phyloP scores from a whole-genome alignment of 1,140 invertebrate species.

The Trichogramma pretiosum region DNA sequence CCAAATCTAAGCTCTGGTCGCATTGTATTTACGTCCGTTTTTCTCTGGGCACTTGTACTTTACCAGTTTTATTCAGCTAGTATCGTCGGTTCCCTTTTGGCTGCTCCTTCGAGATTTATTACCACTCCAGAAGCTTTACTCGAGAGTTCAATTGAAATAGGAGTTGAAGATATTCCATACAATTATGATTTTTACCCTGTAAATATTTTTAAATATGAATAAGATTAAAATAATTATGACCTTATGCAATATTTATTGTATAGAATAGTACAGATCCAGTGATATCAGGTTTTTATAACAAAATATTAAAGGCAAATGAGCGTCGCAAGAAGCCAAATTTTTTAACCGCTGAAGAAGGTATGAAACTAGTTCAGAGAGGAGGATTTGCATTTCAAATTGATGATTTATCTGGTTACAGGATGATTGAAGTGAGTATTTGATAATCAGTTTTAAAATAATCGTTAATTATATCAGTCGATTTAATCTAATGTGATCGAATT shows the following conservation, averaged over 20 bases:
- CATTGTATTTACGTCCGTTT: slow-evolving; percentile 51
- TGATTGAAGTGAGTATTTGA: slow-evolving; percentile 42
- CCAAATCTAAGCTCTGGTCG: slow-evolving; percentile 47
- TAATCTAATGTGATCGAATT: too few species aligned
- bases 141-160: slow-evolving; percentile 51
- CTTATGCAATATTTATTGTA: background rate
- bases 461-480: too few species aligned
- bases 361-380: slow-evolving; percentile 39
- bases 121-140: slow-evolving; percentile 52
- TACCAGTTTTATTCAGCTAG: slow-evolving; percentile 67
- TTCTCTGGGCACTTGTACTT: slow-evolving; percentile 54
- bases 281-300: slow-evolving; percentile 45
- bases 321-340: slow-evolving; percentile 21
- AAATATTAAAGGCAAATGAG: slow-evolving; percentile 38
- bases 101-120: slow-evolving; percentile 55
- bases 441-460: too few species aligned
- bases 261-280: slow-evolving; percentile 51
- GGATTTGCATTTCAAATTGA: slow-evolving; percentile 56
- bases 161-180: slow-evolving; percentile 55
- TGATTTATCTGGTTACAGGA: slow-evolving; percentile 51
- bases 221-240: background rate
- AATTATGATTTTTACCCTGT: slow-evolving; percentile 11
- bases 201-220: background rate
- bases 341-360: slow-evolving; percentile 30
- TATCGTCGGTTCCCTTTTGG: slow-evolving; percentile 60